Percentiles rank a stretch among this genome's conserved stretches.
Evolutionary conservation across 2,888 invertebrate species (phyloP).

Genomic region (Dendrolimus pini): DNA sequence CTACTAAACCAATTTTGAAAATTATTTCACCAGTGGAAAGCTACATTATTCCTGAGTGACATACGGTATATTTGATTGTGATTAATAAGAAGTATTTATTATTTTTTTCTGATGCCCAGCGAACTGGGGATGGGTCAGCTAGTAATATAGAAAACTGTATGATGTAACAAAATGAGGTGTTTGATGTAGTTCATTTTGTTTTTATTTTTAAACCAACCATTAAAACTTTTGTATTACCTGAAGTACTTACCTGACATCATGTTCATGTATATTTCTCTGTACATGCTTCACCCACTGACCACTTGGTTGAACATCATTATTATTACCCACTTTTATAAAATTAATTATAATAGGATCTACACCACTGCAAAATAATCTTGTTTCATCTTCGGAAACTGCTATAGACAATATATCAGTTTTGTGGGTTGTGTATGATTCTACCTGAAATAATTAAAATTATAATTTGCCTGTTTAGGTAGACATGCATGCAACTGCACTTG

Average conservation of each 20-base stretch:
- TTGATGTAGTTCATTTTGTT: too few relatives aligned
- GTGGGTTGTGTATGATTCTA: conserved; percentile 87
- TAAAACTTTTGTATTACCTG: too few relatives aligned
- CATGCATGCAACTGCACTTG: neutral
- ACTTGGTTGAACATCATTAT: conserved; percentile 59
- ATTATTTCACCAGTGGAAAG: too few relatives aligned
- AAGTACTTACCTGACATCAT: conserved; percentile 82
- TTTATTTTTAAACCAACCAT: too few relatives aligned
- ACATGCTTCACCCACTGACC: conserved; percentile 90
- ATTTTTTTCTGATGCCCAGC: too few relatives aligned
- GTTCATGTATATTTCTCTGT: conserved; percentile 87
- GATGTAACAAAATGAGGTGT: too few relatives aligned
- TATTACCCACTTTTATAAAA: conserved; percentile 80
- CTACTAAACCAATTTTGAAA: too few relatives aligned
- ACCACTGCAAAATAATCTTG: conserved; percentile 85
- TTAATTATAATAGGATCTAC: conserved; percentile 88
- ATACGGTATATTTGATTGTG: too few relatives aligned
- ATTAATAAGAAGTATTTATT: too few relatives aligned
- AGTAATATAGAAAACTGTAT: too few relatives aligned
- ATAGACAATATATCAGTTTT: conserved; percentile 88
- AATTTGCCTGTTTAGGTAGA: neutral
- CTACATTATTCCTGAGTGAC: too few relatives aligned
- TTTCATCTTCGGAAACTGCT: conserved; percentile 82
- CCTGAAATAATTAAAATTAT: conserved; percentile 37
- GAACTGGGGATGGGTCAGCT: too few relatives aligned